phyloP scores from a whole-genome alignment of 2,797 vertebrate species.

The Rhynchotus rufescens region DNA sequence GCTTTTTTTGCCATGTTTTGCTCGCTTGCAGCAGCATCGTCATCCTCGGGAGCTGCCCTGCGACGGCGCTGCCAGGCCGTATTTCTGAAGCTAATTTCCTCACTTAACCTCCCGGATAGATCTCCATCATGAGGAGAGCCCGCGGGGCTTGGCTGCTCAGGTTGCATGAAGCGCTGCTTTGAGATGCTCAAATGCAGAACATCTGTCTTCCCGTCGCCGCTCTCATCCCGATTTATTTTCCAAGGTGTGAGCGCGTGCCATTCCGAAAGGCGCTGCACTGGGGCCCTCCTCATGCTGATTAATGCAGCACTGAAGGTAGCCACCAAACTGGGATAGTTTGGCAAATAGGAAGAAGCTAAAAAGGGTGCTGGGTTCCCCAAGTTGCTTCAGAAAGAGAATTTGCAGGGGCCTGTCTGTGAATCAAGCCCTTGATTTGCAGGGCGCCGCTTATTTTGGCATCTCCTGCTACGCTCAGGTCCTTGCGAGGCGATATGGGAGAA shows the following conservation, averaged over 20 bases:
- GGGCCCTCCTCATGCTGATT: not conserved
- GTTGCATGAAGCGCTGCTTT: constrained; percentile 38
- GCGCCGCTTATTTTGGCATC: accelerated
- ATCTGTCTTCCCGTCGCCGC: constrained; percentile 23
- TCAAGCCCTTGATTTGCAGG: not conserved
- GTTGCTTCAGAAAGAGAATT: not conserved
- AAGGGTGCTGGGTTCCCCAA: accelerated
- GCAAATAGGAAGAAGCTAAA: accelerated
- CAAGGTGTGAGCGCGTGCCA: accelerated
- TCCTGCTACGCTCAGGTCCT: not conserved
- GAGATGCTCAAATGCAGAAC: constrained; percentile 1
- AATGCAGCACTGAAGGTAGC: not conserved
- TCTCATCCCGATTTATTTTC: not conserved
- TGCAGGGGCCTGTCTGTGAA: not conserved
- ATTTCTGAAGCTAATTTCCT: constrained; percentile 68
- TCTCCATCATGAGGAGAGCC: constrained; percentile 25
- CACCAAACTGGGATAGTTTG: not conserved
- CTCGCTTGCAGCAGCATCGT: constrained; percentile 43
- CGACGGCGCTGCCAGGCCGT: constrained; percentile 12
- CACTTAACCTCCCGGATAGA: constrained; percentile 70
- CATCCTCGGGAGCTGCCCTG: not conserved
- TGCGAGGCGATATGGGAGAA: not conserved
- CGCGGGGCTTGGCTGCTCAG: constrained; percentile 24
- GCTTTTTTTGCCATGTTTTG: not conserved
- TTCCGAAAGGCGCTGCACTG: accelerated